Percentiles rank a stretch among this genome's conserved stretches.
Conservation (phyloP, 2,797 vertebrate genomes). For the Alosa sapidissima region DNA sequence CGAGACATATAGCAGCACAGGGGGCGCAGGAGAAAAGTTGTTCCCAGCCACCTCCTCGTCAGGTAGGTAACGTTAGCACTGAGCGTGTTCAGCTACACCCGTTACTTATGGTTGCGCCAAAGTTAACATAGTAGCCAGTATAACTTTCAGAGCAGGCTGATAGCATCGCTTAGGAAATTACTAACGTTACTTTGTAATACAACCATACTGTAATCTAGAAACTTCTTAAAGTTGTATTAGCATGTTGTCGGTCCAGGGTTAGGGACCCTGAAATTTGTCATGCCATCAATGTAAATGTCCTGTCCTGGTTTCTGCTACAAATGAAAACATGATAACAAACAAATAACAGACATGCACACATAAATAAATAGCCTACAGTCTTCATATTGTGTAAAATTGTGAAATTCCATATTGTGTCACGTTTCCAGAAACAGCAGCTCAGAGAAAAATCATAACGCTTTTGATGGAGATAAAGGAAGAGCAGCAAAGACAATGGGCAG, state of each 20-base stretch:
- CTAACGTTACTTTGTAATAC: not conserved
- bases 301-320: too few relatives aligned
- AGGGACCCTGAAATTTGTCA: too few relatives aligned
- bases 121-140: not conserved
- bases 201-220: not conserved
- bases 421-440: constrained; percentile 56
- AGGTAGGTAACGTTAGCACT: constrained; percentile 41
- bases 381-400: too few relatives aligned
- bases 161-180: not conserved
- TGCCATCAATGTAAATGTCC: too few relatives aligned
- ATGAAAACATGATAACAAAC: too few relatives aligned
- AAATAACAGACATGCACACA: too few relatives aligned
- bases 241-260: too few relatives aligned
- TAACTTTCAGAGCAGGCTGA: not conserved
- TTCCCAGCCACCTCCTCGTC: constrained; percentile 43
- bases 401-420: not conserved
- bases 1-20: constrained; percentile 42
- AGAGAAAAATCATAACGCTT: constrained; percentile 60
- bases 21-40: constrained; percentile 52
- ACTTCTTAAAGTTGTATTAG: too few relatives aligned
- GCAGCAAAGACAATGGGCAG: constrained; percentile 64
- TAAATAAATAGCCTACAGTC: too few relatives aligned
- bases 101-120: not conserved
- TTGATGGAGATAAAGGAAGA: constrained; percentile 67
- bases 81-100: not conserved